A percentile compares a stretch with the other conserved stretches of the same genome.
phyloP scores from a whole-genome alignment of 2,797 vertebrate species.

The Synaphobranchus kaupii region DNA sequence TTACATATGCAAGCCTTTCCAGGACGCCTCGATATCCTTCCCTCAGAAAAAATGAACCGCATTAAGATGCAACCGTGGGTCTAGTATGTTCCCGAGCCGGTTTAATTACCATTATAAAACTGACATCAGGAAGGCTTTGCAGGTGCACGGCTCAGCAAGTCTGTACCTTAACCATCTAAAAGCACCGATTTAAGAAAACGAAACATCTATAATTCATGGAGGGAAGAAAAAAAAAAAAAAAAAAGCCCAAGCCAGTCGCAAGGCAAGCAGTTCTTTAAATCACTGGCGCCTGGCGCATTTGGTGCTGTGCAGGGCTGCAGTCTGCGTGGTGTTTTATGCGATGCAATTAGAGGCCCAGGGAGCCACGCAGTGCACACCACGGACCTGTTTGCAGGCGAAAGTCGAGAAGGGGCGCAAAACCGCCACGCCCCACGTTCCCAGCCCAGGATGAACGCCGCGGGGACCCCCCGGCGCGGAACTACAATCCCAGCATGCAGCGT shows the following conservation, averaged over 20 bases:
- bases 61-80: neutral
- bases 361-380: neutral
- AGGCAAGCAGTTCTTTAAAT: constrained; percentile 17
- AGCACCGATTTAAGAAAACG: neutral
- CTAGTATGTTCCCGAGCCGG: neutral
- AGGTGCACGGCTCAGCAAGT: neutral
- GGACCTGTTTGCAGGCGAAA: neutral
- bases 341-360: neutral
- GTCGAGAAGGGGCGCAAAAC: neutral
- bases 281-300: neutral
- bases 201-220: constrained; percentile 19
- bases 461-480: neutral
- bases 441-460: neutral
- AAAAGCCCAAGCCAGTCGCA: neutral
- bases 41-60: constrained; percentile 10
- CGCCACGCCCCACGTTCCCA: neutral
- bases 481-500: constrained; percentile 1
- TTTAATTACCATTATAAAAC: constrained; percentile 9
- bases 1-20: neutral
- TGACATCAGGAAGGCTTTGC: neutral
- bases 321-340: neutral
- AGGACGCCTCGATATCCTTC: neutral
- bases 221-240: neutral
- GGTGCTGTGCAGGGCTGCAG: neutral
- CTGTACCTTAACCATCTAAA: neutral